A percentile compares a stretch with the other conserved stretches of the same genome.
These are phyloP conservation scores for Pica pica DNA, from an alignment of 2,113 vertebrate species.

Conservation along the genomic window DNA sequence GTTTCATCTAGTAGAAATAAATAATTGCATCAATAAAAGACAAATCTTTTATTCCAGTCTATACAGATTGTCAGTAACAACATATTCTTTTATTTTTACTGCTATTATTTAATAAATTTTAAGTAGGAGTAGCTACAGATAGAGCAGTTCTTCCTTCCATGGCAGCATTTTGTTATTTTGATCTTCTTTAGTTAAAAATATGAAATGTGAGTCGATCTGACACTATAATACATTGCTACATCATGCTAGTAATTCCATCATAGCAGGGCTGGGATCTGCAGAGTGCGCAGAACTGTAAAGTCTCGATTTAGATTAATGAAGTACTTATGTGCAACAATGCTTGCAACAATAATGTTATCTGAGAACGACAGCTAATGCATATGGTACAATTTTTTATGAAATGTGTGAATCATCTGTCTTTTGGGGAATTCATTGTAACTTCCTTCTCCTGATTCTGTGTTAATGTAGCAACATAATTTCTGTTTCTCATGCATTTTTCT, in stretches of 20 bases:
- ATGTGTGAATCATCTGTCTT: constrained; percentile 50
- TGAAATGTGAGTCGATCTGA: background rate
- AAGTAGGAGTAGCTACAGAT: background rate
- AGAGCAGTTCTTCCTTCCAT: background rate
- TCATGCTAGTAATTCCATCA: background rate
- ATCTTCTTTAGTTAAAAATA: constrained; percentile 18
- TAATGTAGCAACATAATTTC: constrained; percentile 29
- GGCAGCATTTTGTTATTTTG: background rate
- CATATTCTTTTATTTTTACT: background rate
- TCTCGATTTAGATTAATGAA: constrained; percentile 42
- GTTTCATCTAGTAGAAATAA: background rate
- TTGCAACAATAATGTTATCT: constrained; percentile 38
- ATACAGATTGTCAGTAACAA: constrained; percentile 18
- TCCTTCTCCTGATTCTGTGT: background rate
- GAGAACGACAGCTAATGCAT: background rate
- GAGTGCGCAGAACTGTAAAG: background rate
- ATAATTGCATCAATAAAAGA: background rate
- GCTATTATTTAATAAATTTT: background rate
- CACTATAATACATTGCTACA: background rate
- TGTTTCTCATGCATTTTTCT: background rate
- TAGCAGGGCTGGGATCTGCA: constrained; percentile 15
- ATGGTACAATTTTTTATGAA: constrained; percentile 35
- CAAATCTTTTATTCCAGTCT: constrained; percentile 31
- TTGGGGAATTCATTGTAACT: background rate
- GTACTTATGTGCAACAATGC: background rate